phyloP scores from a whole-genome alignment of 2,113 vertebrate species.

The Lipotes vexillifer region DNA sequence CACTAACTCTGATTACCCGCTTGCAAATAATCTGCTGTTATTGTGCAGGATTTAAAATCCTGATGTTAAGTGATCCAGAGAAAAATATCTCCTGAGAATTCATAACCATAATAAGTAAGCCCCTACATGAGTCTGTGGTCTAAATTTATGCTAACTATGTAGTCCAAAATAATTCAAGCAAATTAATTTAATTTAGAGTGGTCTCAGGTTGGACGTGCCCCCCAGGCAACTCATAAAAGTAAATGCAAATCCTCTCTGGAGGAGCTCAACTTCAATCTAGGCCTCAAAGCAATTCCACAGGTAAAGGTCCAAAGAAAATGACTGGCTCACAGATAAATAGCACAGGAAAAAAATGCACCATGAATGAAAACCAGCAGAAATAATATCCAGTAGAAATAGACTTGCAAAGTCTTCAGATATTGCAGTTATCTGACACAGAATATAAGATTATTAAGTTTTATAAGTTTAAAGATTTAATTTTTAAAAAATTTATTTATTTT shows the following conservation, averaged over 20 bases:
- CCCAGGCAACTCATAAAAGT: background rate
- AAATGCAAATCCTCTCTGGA: background rate
- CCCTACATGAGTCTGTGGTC: background rate
- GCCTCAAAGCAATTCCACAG: background rate
- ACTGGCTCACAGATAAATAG: background rate
- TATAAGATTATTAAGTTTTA: background rate
- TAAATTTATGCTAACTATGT: background rate
- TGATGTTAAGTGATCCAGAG: background rate
- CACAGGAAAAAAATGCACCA: background rate
- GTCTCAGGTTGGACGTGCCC: background rate
- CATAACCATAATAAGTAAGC: background rate
- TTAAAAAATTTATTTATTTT: too few species aligned
- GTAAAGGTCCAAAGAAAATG: slow-evolving; percentile 1
- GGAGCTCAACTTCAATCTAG: background rate
- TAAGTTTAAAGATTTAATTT: background rate
- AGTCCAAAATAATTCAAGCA: background rate
- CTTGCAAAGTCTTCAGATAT: background rate
- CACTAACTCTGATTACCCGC: background rate
- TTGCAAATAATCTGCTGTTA: background rate
- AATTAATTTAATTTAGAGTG: slow-evolving; percentile 13
- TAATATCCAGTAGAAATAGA: background rate
- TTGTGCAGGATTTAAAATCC: background rate
- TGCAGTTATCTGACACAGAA: background rate
- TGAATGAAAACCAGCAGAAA: background rate
- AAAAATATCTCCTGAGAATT: background rate